Evolutionary conservation across 2,797 vertebrate genomes (phyloP), one percentile per base, ranked within the genome.

Genomic region (Spondyliosoma cantharus): DNA sequence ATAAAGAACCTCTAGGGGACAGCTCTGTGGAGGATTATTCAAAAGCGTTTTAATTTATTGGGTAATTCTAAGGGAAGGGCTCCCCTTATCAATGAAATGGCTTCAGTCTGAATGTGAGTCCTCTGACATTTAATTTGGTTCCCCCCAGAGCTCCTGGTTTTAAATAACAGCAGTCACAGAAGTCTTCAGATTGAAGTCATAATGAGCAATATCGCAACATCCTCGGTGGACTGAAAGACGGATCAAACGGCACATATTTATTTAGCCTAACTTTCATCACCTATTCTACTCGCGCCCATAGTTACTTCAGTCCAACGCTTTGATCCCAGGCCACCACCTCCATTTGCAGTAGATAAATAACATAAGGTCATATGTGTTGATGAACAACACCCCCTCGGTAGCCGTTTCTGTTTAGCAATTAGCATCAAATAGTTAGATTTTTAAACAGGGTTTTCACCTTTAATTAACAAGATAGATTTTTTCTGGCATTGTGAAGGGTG

Each of bases 41-140:
- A 94, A 90, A 92, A 91, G 86, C 73, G 70, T 91, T 94, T 91
- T 93, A 93, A 95, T 95, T 91, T 93, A 94, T 94, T 89, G 87
- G 85, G 88, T 91, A 87, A 93, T 92, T 95, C 78, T 66, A 83
- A 82, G 56, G 78, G 76, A 91, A 93, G 79, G 88, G 56, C 80
- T 91, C 87, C 87, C 87, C 88, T 94, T 92, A 94, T 93, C 93
- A 92, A 92, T 89, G 79, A 81, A 88, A 89, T 87, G 85, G 84
- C 89, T 90, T 91, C 78, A 83, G 84, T 84, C 81, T 81, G 81
- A 93, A 88, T 92, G 82, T 71, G 81, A 92, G 83, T 87, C 84
- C 82, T 90, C 76, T 91, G 90, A 91, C 91, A 91, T 93, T 90
- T 92, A 82, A 92, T 93, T 90, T 85, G 79, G 80, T 83, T 82